Percentiles rank a stretch among this genome's conserved stretches.
Evolutionary conservation across 2,888 invertebrate genomes (phyloP).

Genomic region (Trichopoda pennipes): DNA sequence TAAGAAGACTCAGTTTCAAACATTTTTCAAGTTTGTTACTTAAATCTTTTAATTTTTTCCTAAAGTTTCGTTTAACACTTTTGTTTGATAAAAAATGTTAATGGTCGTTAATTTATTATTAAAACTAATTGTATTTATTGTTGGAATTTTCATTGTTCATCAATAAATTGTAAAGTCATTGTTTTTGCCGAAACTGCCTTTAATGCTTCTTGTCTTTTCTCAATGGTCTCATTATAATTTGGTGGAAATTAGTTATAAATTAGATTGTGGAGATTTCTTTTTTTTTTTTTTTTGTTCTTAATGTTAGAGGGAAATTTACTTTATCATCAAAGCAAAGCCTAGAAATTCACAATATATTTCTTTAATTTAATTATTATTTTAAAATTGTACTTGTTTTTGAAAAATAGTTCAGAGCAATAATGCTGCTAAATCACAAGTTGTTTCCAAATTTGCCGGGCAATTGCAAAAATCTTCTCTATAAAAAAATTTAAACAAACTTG

Average conservation of each 20-base stretch:
- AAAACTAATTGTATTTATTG: background rate
- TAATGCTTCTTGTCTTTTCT: background rate
- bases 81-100: background rate
- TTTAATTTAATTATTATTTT: too few species aligned
- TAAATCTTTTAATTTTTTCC: conserved; percentile 25
- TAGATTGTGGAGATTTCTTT: too few species aligned
- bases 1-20: background rate
- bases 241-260: too few species aligned
- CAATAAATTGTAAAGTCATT: background rate
- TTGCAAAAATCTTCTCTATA: conserved; percentile 90
- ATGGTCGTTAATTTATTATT: conserved; percentile 29
- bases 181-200: conserved; percentile 15
- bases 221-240: too few species aligned
- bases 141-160: background rate
- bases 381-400: too few species aligned
- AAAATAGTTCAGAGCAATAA: too few species aligned
- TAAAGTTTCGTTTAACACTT: conserved; percentile 7
- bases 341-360: too few species aligned
- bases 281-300: too few species aligned
- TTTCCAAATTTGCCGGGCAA: conserved; percentile 91
- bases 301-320: too few species aligned
- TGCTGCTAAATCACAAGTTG: conserved; percentile 89
- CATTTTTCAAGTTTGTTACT: conserved; percentile 11
- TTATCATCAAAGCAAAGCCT: too few species aligned
- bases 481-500: conserved; percentile 91